These are phyloP conservation scores for Myzus persicae DNA, from an alignment of 1,140 invertebrate species.

Conservation along the genomic window DNA sequence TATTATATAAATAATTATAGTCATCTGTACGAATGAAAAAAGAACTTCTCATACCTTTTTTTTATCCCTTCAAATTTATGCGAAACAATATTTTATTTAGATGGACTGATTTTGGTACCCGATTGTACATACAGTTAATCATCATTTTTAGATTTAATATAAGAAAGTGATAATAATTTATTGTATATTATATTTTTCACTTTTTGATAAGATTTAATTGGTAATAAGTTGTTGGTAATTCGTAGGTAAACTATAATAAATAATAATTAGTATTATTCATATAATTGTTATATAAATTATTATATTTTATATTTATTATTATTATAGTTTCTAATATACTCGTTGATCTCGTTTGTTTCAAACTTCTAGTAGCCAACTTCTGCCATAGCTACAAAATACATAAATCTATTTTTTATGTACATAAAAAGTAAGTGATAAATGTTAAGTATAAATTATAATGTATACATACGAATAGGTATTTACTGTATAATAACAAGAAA, in stretches of 20 bases:
- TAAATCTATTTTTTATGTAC: neutral
- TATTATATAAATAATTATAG: too few relatives aligned
- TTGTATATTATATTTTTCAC: neutral
- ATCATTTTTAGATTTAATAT: neutral
- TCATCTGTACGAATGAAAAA: neutral
- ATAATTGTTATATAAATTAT: too few relatives aligned
- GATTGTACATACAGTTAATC: neutral
- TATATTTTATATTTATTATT: neutral
- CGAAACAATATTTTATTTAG: neutral
- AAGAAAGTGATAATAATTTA: neutral
- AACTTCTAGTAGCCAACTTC: too few relatives aligned
- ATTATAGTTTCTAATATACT: neutral
- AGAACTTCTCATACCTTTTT: neutral
- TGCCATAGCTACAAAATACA: neutral
- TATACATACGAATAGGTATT: neutral
- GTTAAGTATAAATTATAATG: neutral
- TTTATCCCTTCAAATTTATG: neutral
- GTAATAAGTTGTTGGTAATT: too few relatives aligned
- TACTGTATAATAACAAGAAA: constrained; percentile 4
- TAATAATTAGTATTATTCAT: too few relatives aligned
- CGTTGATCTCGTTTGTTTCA: neutral
- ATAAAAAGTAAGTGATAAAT: neutral
- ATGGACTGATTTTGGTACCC: neutral
- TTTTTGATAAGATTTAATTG: too few relatives aligned
- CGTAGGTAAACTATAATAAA: too few relatives aligned